A percentile compares a stretch with the other conserved stretches of the same genome.
Conservation (phyloP, 2,888 invertebrate genomes). For the Camponotus fellah region DNA sequence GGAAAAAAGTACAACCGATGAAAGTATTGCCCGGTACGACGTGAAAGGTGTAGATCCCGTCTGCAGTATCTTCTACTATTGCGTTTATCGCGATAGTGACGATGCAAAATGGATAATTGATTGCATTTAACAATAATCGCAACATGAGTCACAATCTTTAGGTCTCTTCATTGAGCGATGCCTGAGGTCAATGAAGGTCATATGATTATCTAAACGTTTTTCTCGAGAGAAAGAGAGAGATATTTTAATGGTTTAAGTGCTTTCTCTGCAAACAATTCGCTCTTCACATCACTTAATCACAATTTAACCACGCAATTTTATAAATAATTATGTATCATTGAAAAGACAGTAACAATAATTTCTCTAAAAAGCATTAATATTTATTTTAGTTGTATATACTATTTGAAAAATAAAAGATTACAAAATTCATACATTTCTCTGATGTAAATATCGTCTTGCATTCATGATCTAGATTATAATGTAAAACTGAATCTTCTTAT, state of each 20-base stretch:
- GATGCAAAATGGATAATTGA: slow-evolving; percentile 21
- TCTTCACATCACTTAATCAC: slow-evolving; percentile 11
- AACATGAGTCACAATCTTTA: neutral
- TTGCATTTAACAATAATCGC: slow-evolving; percentile 18
- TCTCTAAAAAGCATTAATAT: too few relatives aligned
- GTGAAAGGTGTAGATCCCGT: slow-evolving; percentile 76
- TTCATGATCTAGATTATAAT: neutral
- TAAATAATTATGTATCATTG: neutral
- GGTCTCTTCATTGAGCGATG: neutral
- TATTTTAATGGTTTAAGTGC: neutral
- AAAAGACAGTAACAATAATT: neutral
- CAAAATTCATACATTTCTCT: slow-evolving; percentile 1
- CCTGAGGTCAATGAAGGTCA: slow-evolving; percentile 1
- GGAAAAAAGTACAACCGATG: slow-evolving; percentile 70
- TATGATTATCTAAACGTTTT: neutral
- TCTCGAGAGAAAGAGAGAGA: too few relatives aligned
- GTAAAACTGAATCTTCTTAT: neutral
- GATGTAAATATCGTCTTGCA: neutral
- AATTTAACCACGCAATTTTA: neutral
- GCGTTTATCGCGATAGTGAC: slow-evolving; percentile 2
- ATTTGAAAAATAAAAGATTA: neutral
- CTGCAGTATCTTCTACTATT: neutral
- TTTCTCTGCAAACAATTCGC: neutral
- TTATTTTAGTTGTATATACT: neutral
- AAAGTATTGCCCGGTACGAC: slow-evolving; percentile 77